These are phyloP conservation scores for Meteorus colon DNA, from an alignment of 2,888 invertebrate genomes.

Conservation along the genomic window DNA sequence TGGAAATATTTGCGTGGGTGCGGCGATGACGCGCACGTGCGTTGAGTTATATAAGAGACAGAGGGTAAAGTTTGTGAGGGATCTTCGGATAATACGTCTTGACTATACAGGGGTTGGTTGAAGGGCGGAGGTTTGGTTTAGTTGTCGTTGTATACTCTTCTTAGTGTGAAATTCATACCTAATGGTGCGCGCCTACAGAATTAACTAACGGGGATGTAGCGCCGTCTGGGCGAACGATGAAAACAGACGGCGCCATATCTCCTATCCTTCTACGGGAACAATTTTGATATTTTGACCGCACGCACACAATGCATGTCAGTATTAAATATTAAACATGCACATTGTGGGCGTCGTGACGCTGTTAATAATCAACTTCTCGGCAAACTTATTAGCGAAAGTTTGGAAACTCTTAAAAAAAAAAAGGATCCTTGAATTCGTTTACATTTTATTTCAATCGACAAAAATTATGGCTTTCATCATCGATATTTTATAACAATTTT, in stretches of 20 bases:
- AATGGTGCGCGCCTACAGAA: conserved; percentile 3
- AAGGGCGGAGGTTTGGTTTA: background rate
- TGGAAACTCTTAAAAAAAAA: background rate
- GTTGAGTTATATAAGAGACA: background rate
- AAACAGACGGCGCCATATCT: conserved; percentile 5
- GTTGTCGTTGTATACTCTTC: background rate
- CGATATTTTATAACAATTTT: no score
- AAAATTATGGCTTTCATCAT: no score
- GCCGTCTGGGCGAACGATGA: background rate
- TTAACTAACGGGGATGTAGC: conserved; percentile 15
- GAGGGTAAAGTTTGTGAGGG: conserved; percentile 8
- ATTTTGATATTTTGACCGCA: conserved; percentile 19
- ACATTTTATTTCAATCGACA: conserved; percentile 19
- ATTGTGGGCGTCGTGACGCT: conserved; percentile 29
- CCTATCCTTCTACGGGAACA: background rate
- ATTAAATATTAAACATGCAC: conserved; percentile 25
- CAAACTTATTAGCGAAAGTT: conserved; percentile 56
- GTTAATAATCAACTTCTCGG: conserved; percentile 30
- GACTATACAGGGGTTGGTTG: background rate
- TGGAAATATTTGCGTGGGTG: conserved; percentile 22
- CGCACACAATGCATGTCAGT: background rate
- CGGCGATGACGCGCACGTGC: background rate
- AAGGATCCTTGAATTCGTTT: background rate
- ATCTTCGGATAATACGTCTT: background rate
- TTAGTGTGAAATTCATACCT: conserved; percentile 11